phyloP scores from a whole-genome alignment of 23 tunicate genomes.

The Pegea sp. region DNA sequence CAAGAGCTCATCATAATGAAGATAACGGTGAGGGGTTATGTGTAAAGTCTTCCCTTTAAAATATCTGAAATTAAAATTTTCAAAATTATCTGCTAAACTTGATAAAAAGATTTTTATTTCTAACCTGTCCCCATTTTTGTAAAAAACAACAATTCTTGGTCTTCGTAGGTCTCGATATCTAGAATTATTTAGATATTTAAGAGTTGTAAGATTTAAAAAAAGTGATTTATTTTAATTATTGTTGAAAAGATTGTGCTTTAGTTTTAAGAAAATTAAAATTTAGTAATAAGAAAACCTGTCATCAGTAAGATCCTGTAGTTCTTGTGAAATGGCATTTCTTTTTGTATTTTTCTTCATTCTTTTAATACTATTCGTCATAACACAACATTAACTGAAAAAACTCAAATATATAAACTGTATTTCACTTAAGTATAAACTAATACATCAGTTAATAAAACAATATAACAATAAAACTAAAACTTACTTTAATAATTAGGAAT shows the following conservation, averaged over 20 bases:
- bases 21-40: slow-evolving; percentile 94
- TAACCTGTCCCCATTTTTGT: slow-evolving; percentile 98
- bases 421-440: too few relatives aligned
- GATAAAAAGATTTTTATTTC: neutral
- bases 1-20: slow-evolving; percentile 93
- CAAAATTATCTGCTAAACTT: neutral
- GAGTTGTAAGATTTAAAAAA: neutral
- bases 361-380: too few relatives aligned
- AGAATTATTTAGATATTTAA: neutral
- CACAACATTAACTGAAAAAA: too few relatives aligned
- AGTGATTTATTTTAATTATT: neutral
- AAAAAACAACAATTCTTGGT: slow-evolving; percentile 85
- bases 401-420: too few relatives aligned
- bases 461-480: too few relatives aligned
- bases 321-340: slow-evolving; percentile 53
- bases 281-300: too few relatives aligned
- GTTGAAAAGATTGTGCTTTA: neutral
- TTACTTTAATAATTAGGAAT: too few relatives aligned
- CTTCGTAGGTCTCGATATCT: slow-evolving; percentile 83
- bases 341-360: too few relatives aligned
- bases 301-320: slow-evolving; percentile 89
- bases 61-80: slow-evolving; percentile 21
- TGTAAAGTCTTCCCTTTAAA: slow-evolving; percentile 88
- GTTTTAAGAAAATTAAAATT: slow-evolving; percentile 1
- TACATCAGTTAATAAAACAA: too few relatives aligned